Conservation (phyloP, 2,888 invertebrate genomes). For the Amblyteles armatorius region DNA sequence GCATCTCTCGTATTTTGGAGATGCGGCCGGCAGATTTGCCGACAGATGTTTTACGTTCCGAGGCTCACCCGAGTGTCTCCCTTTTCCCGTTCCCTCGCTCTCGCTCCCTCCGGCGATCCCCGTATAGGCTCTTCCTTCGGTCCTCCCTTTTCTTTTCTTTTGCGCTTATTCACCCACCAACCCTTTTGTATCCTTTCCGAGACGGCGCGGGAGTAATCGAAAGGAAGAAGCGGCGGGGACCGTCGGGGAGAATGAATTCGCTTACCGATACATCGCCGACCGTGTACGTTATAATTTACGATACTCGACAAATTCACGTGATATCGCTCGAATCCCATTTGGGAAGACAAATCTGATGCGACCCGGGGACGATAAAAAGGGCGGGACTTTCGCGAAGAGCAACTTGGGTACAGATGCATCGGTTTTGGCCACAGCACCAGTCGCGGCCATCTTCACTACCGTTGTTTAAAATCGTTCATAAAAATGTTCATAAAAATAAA, state of each 20-base stretch:
- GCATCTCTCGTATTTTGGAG: constrained; percentile 73
- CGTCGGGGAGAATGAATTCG: constrained; percentile 56
- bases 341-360: constrained; percentile 58
- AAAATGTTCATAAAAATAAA: background rate
- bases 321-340: constrained; percentile 42
- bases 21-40: constrained; percentile 76
- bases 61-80: constrained; percentile 41
- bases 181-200: constrained; percentile 17
- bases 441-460: background rate
- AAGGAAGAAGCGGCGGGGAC: constrained; percentile 13
- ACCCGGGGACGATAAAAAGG: constrained; percentile 52
- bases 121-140: constrained; percentile 31
- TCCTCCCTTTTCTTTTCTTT: constrained; percentile 37
- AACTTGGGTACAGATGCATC: constrained; percentile 18
- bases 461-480: background rate
- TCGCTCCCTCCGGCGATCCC: constrained; percentile 16
- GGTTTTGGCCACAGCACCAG: constrained; percentile 3
- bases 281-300: constrained; percentile 58
- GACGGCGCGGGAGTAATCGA: constrained; percentile 51
- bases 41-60: constrained; percentile 78
- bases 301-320: constrained; percentile 46
- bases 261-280: constrained; percentile 48
- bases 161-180: constrained; percentile 15
- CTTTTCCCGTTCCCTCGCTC: constrained; percentile 22
- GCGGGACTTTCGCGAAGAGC: constrained; percentile 61